A percentile compares a stretch with the other conserved stretches of the same genome.
These are phyloP conservation scores for Antheraea assamensis DNA, from an alignment of 2,888 invertebrate genomes.

Conservation along the genomic window DNA sequence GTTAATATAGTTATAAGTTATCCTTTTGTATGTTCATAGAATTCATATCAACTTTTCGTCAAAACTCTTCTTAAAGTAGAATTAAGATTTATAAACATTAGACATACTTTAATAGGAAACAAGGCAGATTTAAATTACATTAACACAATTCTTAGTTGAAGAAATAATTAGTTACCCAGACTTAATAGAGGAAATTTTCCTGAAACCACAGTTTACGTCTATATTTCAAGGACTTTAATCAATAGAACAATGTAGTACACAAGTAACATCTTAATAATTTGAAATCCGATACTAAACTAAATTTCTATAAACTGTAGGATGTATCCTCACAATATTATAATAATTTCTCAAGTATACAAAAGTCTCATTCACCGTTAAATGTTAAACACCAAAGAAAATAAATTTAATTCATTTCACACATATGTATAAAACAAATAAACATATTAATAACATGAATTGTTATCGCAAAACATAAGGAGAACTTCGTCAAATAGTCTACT, in stretches of 20 bases:
- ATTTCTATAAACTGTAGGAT: background rate
- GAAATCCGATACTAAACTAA: background rate
- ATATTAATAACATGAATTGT: slow-evolving; percentile 12
- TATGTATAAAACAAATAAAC: background rate
- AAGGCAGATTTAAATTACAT: background rate
- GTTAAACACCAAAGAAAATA: background rate
- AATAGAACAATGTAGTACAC: background rate
- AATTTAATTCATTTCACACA: background rate
- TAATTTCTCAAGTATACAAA: background rate
- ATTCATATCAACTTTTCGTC: background rate
- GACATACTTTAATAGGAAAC: background rate
- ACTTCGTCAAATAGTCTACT: slow-evolving; percentile 18
- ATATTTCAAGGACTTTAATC: background rate
- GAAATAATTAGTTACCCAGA: background rate
- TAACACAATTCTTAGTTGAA: background rate
- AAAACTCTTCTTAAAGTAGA: background rate
- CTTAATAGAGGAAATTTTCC: background rate
- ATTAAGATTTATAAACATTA: background rate
- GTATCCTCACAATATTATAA: background rate
- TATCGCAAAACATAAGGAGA: slow-evolving; percentile 18
- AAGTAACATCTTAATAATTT: background rate
- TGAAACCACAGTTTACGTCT: background rate
- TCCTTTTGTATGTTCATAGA: too few relatives aligned
- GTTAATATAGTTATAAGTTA: too few relatives aligned
- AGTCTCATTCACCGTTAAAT: background rate